These are phyloP conservation scores for Aphelenchoides bicaudatus DNA, from an alignment of 2,888 invertebrate genomes.

Conservation along the genomic window DNA sequence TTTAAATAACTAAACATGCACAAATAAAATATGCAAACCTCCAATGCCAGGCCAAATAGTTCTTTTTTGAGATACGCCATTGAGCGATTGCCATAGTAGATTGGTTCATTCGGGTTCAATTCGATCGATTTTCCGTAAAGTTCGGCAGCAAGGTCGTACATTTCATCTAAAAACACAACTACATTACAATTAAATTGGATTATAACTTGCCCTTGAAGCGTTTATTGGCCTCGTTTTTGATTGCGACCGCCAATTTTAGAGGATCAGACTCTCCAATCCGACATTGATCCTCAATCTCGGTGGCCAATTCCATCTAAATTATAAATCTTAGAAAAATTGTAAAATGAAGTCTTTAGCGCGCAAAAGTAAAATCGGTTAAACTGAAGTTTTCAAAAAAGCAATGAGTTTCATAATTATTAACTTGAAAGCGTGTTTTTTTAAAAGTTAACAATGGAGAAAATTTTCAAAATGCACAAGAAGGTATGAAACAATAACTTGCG, in stretches of 20 bases:
- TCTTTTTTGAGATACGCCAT: slow-evolving; percentile 89
- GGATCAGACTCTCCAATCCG: slow-evolving; percentile 15
- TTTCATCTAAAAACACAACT: slow-evolving; percentile 72
- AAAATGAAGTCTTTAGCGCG: too few relatives aligned
- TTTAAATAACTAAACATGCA: too few relatives aligned
- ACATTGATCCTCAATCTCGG: slow-evolving; percentile 8
- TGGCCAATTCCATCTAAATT: slow-evolving; percentile 63
- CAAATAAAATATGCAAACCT: too few relatives aligned
- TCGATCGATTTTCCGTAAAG: slow-evolving; percentile 80
- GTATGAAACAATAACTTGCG: too few relatives aligned
- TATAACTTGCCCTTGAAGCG: slow-evolving; percentile 82
- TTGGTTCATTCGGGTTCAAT: slow-evolving; percentile 76
- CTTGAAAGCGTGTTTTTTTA: too few relatives aligned
- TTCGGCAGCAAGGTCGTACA: slow-evolving; percentile 83
- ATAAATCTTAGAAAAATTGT: too few relatives aligned
- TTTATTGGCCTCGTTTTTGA: slow-evolving; percentile 85
- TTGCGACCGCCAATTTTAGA: slow-evolving; percentile 69
- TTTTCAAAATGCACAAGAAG: too few relatives aligned
- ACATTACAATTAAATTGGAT: background rate
- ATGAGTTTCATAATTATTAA: background rate
- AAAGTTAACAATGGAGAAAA: too few relatives aligned
- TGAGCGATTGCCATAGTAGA: slow-evolving; percentile 73
- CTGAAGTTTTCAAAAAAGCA: slow-evolving; percentile 88
- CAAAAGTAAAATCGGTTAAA: too few relatives aligned
- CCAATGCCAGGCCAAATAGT: slow-evolving; percentile 87